Conservation (phyloP, 1,140 invertebrate species). For the Helicorthomorpha holstii region DNA sequence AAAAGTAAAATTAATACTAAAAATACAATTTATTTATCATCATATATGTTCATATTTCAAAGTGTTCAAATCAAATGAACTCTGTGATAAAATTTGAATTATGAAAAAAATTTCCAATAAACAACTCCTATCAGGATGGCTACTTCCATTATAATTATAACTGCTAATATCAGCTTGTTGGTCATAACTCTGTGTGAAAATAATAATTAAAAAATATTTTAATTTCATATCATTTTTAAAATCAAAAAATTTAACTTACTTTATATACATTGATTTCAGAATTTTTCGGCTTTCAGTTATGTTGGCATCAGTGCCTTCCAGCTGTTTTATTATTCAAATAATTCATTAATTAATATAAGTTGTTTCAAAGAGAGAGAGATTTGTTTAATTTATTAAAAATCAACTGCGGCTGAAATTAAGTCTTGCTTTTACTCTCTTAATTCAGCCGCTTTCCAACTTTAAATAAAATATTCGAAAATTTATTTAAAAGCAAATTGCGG, state of each 20-base stretch:
- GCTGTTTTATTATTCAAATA: conserved; percentile 19
- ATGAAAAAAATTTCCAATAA: conserved; percentile 37
- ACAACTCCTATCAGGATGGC: conserved; percentile 36
- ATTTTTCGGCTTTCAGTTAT: conserved; percentile 37
- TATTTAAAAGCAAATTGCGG: too few relatives aligned
- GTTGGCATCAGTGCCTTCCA: conserved; percentile 42
- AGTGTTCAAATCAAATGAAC: too few relatives aligned
- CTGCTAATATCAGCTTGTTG: conserved; percentile 45
- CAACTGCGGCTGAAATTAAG: too few relatives aligned
- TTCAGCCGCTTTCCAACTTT: too few relatives aligned
- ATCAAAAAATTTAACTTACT: conserved; percentile 17
- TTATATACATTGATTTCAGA: conserved; percentile 38
- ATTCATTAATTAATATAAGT: neutral
- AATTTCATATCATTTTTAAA: neutral
- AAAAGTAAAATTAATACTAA: too few relatives aligned
- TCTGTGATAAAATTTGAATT: conserved; percentile 5
- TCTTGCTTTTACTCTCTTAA: neutral
- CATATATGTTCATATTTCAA: too few relatives aligned
- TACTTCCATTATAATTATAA: conserved; percentile 46
- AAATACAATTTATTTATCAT: too few relatives aligned
- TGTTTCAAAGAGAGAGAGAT: neutral
- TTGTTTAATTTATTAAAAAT: neutral
- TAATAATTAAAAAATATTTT: too few relatives aligned
- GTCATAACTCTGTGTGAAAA: conserved; percentile 32
- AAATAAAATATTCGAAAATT: too few relatives aligned